Conservation (phyloP, 2,888 invertebrate species). For the Apoda limacodes region DNA sequence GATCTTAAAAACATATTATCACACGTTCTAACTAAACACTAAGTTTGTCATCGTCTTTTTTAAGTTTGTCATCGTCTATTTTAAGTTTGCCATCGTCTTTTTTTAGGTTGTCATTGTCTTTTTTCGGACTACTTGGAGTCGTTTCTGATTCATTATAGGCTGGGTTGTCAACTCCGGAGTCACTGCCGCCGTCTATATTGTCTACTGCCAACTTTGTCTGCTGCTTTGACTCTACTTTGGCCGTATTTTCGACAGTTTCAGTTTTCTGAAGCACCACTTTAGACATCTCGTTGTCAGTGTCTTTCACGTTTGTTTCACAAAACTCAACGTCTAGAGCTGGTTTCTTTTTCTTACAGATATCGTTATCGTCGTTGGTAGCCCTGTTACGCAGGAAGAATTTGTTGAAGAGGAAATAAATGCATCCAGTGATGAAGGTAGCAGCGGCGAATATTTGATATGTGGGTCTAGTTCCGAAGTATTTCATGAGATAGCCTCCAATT, state of each 20-base stretch:
- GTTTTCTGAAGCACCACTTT: conserved; percentile 22
- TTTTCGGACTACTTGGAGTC: conserved; percentile 27
- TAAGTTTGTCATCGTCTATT: too few species aligned
- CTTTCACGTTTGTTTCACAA: conserved; percentile 23
- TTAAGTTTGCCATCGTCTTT: too few species aligned
- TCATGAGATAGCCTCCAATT: conserved; percentile 81
- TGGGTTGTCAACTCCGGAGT: conserved; percentile 59
- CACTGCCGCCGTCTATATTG: conserved; percentile 57
- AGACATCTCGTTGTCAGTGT: conserved; percentile 16
- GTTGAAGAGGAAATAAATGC: conserved; percentile 78
- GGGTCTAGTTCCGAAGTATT: conserved; percentile 76
- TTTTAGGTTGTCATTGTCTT: too few species aligned
- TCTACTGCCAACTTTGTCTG: conserved; percentile 34
- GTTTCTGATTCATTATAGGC: conserved; percentile 48
- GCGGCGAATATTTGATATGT: conserved; percentile 79
- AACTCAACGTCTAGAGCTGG: conserved; percentile 43
- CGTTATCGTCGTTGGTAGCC: conserved; percentile 62
- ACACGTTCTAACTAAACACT: conserved; percentile 24
- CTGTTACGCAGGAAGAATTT: conserved; percentile 71
- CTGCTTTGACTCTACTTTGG: conserved; percentile 20
- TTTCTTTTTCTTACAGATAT: conserved; percentile 69
- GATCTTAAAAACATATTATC: conserved; percentile 21
- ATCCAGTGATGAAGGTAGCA: conserved; percentile 72
- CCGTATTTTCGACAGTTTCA: too few species aligned
- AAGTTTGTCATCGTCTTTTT: conserved; percentile 30